phyloP scores from a whole-genome alignment of 2,888 invertebrate genomes.

The Brenthis daphne region DNA sequence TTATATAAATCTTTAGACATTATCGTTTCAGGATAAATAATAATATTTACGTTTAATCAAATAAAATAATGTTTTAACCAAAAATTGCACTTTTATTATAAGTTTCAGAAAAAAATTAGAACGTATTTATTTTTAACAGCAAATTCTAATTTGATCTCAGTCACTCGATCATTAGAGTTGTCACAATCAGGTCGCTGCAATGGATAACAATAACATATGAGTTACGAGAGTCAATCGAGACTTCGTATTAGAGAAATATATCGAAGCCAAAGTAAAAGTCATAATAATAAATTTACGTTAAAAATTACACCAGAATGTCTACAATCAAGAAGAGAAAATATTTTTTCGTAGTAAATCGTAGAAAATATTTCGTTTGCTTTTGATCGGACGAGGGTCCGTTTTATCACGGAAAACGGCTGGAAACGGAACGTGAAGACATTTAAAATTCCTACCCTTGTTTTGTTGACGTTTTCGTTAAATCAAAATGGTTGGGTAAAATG shows the following conservation, averaged over 20 bases:
- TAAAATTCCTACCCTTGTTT: constrained; percentile 57
- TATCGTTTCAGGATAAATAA: no score
- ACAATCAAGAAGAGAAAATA: not conserved
- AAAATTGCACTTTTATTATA: no score
- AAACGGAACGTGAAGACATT: constrained; percentile 50
- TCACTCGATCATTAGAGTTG: constrained; percentile 29
- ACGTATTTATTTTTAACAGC: no score
- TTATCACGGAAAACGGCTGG: constrained; percentile 54
- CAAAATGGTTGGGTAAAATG: constrained; percentile 30
- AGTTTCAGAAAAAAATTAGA: no score
- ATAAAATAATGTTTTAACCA: no score
- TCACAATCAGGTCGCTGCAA: constrained; percentile 24
- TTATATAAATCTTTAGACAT: no score
- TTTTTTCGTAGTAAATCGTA: constrained; percentile 13
- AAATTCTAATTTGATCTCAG: not conserved
- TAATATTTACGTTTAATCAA: no score
- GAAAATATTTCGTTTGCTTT: constrained; percentile 31
- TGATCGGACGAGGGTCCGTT: constrained; percentile 52
- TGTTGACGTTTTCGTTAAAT: constrained; percentile 34
- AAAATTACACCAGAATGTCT: not conserved
- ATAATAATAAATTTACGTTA: not conserved
- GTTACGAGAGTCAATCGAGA: not conserved
- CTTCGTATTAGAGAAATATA: no score
- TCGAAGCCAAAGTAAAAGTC: not conserved
- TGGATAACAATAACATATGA: constrained; percentile 20